Evolutionary conservation across 2,888 invertebrate genomes (phyloP).

Genomic region (Melolontha melolontha): DNA sequence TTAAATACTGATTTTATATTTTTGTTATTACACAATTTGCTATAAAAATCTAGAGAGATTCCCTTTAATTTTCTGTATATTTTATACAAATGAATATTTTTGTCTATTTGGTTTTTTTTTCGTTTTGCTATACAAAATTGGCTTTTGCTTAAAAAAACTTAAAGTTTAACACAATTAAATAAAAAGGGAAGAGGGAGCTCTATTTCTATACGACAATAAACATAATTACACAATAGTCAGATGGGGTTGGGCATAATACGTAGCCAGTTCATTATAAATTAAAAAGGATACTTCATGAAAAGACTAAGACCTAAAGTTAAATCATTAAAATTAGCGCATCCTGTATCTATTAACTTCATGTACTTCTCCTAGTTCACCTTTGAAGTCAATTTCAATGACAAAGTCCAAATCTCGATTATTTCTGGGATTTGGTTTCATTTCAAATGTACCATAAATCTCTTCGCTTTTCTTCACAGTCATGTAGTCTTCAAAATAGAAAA

Average conservation of each 20-base stretch:
- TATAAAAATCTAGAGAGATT: slow-evolving; percentile 30
- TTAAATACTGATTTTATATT: slow-evolving; percentile 23
- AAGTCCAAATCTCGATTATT: slow-evolving; percentile 99
- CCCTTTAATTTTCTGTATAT: background rate
- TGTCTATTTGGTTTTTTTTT: background rate
- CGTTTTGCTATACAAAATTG: slow-evolving; percentile 20
- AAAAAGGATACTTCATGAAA: slow-evolving; percentile 28
- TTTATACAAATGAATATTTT: slow-evolving; percentile 2
- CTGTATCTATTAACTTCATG: slow-evolving; percentile 88
- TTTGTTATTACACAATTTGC: background rate
- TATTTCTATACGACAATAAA: slow-evolving; percentile 16
- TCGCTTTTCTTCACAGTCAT: slow-evolving; percentile 97
- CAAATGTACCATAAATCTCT: slow-evolving; percentile 91
- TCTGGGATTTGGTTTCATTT: slow-evolving; percentile 94
- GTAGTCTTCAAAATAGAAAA: slow-evolving; percentile 97
- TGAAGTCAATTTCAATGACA: slow-evolving; percentile 91
- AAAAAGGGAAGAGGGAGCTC: slow-evolving; percentile 4
- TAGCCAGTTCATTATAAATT: slow-evolving; percentile 26
- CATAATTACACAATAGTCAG: slow-evolving; percentile 17
- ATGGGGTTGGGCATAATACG: slow-evolving; percentile 15
- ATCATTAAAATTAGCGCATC: slow-evolving; percentile 77
- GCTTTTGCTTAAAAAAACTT: slow-evolving; percentile 18
- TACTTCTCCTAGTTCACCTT: slow-evolving; percentile 88
- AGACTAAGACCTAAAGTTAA: slow-evolving; percentile 25
- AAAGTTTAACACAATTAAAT: slow-evolving; percentile 18